A percentile compares a stretch with the other conserved stretches of the same genome.
Evolutionary conservation across 2,113 vertebrate species (phyloP).

Genomic region (Shinisaurus crocodilurus): DNA sequence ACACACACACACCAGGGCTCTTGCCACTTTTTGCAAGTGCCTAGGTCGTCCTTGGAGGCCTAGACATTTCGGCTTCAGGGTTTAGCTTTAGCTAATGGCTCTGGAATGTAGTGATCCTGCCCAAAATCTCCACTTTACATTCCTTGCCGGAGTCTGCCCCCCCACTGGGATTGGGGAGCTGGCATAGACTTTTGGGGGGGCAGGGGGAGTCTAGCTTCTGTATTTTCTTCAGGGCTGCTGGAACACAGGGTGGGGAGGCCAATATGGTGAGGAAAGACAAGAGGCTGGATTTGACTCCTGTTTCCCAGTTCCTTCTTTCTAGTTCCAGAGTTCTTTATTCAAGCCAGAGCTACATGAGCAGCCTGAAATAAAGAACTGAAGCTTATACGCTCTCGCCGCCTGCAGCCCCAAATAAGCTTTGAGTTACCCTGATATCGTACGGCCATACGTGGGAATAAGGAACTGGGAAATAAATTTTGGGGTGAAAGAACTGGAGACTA

Average conservation of each 20-base stretch:
- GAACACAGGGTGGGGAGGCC: too few relatives aligned
- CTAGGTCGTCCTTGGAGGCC: neutral
- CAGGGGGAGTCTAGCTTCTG: neutral
- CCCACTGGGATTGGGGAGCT: fast-evolving
- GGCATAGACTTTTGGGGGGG: neutral
- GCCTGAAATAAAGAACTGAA: too few relatives aligned
- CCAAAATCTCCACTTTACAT: neutral
- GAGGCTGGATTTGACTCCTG: too few relatives aligned
- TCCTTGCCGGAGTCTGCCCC: neutral
- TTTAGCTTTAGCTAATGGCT: neutral
- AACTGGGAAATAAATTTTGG: neutral
- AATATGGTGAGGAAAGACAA: too few relatives aligned
- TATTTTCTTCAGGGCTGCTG: too few relatives aligned
- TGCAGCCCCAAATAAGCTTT: too few relatives aligned
- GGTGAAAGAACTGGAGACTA: neutral
- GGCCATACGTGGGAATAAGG: too few relatives aligned
- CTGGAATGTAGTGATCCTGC: neutral
- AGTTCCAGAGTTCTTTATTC: neutral
- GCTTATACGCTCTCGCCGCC: too few relatives aligned
- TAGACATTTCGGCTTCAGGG: neutral
- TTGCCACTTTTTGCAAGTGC: neutral
- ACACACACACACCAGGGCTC: too few relatives aligned
- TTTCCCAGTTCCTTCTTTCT: too few relatives aligned
- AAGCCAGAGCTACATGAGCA: neutral
- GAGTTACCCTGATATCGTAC: too few relatives aligned